Evolutionary conservation across 2,113 vertebrate genomes (phyloP).

Genomic region (Tichodroma muraria): DNA sequence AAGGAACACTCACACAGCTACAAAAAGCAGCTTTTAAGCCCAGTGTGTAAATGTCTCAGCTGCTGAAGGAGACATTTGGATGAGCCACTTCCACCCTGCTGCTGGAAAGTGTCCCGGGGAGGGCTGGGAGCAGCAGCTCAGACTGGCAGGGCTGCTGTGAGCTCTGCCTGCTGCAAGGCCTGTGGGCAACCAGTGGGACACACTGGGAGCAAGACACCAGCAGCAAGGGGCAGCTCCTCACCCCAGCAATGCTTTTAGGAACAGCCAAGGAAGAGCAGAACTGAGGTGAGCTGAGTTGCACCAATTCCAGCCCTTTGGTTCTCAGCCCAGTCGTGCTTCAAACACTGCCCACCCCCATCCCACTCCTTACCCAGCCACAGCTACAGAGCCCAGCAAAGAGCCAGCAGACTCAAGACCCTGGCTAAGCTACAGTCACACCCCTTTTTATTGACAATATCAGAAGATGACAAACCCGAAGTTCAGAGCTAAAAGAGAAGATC

Average conservation of each 20-base stretch:
- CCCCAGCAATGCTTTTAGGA: background rate
- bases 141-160: background rate
- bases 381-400: background rate
- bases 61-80: background rate
- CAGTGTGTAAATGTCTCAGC: background rate
- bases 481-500: rapidly evolving
- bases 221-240: background rate
- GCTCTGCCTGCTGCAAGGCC: background rate
- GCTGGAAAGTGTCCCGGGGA: background rate
- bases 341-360: background rate
- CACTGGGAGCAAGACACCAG: background rate
- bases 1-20: background rate
- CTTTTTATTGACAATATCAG: background rate
- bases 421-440: background rate
- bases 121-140: background rate
- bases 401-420: background rate
- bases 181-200: background rate
- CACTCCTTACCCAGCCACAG: background rate
- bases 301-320: background rate
- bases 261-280: background rate
- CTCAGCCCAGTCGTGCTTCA: background rate
- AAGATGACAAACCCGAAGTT: constrained; percentile 22
- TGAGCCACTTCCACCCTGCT: background rate
- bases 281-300: background rate
- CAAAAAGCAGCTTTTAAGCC: background rate